A percentile compares a stretch with the other conserved stretches of the same genome.
Conservation (phyloP, 2,113 vertebrate species). For the Myrmecophaga tridactyla region DNA sequence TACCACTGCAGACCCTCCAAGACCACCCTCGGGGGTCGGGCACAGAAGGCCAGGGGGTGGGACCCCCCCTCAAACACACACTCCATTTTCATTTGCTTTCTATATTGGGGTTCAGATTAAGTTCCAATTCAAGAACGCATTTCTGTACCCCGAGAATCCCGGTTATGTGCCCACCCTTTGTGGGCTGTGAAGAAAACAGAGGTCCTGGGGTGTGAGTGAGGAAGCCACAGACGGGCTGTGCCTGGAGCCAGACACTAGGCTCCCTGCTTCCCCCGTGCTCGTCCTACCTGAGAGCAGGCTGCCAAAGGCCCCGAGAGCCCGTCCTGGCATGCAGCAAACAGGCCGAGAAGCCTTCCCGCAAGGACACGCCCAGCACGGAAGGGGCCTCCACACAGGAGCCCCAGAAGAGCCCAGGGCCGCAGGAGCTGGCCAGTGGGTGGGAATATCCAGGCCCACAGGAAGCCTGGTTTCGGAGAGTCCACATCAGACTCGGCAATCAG, state of each 20-base stretch:
- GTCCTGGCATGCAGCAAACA: fast-evolving
- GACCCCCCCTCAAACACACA: background rate
- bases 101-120: background rate
- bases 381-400: no score
- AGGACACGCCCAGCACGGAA: fast-evolving
- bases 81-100: background rate
- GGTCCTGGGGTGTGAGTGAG: background rate
- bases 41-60: no score
- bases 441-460: background rate
- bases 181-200: background rate
- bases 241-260: background rate
- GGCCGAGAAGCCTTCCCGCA: background rate
- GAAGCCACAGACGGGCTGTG: background rate
- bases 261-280: background rate
- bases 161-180: background rate
- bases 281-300: fast-evolving
- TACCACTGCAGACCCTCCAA: background rate
- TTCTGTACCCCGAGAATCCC: background rate
- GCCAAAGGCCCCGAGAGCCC: background rate
- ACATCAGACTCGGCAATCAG: background rate
- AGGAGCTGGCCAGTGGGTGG: no score
- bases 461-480: fast-evolving
- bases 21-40: fast-evolving
- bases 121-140: background rate
- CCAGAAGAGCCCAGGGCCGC: no score